Base-by-base conservation (phyloP, 2,797 vertebrate species). In the Sebastes nivosus region DNA sequence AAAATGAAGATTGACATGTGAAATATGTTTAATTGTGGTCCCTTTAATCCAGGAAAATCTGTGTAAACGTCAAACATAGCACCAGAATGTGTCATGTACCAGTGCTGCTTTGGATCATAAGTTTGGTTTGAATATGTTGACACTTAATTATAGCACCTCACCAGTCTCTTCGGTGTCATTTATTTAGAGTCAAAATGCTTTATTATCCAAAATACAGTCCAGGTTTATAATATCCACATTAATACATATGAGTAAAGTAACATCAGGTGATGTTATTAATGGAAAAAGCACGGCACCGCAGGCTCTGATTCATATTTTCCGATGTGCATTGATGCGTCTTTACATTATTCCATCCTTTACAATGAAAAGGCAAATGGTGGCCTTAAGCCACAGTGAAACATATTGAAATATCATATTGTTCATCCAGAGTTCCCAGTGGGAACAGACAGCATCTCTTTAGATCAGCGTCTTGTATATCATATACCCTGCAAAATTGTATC, bases 401-500 rank as follows among this genome's bases (percentile, higher is more conserved):
- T 54, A 54, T 36, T 82, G 52, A 77, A 73, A 76, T 42, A 58
- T 32, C 11, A 12, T 52, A 8, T 27, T 14, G 13, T 70, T 76
- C n/a, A 63, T 58, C 10, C 52, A 66, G 52, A 75, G 1, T 64
- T 82, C 74, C 77, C 78, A 87, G 55, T 55, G 61, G 8, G 73
- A 76, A 5, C 12, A 22, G 6, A 42, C 54, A 29, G 29, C 67
- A 11, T 72, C 18, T 78, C 46, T 77, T 80, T 75, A 46, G 55
- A 83, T 83, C 54, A 71, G 32, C 1, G 3, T 16, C 4, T 14
- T 81, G 5, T 72, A 32, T 20, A 67, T 52, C 11, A 24, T 42
- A 74, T 12, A 14, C 36, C 16, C 4, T 61, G n/a, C 20, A 57
- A 71, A 9, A 60, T 14, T 50, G 18, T 25, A 59, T 74, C 10